Conservation (phyloP, 1,140 invertebrate species). For the Battus philenor region DNA sequence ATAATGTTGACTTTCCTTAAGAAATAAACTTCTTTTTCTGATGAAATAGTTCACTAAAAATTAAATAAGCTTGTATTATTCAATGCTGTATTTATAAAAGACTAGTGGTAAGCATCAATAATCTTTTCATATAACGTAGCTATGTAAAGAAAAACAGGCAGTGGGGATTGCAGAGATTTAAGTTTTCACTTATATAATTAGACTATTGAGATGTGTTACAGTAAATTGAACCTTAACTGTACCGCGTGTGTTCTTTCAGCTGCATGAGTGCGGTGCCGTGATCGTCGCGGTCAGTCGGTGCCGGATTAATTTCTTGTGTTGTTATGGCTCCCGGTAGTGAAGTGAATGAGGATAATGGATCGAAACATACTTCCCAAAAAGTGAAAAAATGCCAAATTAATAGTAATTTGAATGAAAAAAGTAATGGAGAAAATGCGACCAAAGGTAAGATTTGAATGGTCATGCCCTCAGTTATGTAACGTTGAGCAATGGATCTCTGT, state of each 20-base stretch:
- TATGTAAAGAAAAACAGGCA: conserved; percentile 2
- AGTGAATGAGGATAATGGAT: conserved; percentile 73
- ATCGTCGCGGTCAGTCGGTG: conserved; percentile 69
- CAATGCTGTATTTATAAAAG: too few species aligned
- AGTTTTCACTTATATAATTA: conserved; percentile 31
- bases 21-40: neutral
- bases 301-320: conserved; percentile 73
- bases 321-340: conserved; percentile 76
- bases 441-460: conserved; percentile 68
- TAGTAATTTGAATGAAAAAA: conserved; percentile 60
- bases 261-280: conserved; percentile 67
- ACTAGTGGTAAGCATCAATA: conserved; percentile 6
- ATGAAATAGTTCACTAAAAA: conserved; percentile 6
- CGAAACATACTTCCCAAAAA: conserved; percentile 67
- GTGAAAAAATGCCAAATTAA: conserved; percentile 70
- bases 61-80: too few species aligned
- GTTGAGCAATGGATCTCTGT: conserved; percentile 39
- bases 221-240: conserved; percentile 68
- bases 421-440: conserved; percentile 56
- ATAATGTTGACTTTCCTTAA: conserved; percentile 9
- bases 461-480: conserved; percentile 74
- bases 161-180: conserved; percentile 24
- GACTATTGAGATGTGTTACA: conserved; percentile 35
- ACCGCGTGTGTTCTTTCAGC: conserved; percentile 74
- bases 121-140: conserved; percentile 16